Evolutionary conservation across 2,113 vertebrate species (phyloP).

Genomic region (Nerophis ophidion): DNA sequence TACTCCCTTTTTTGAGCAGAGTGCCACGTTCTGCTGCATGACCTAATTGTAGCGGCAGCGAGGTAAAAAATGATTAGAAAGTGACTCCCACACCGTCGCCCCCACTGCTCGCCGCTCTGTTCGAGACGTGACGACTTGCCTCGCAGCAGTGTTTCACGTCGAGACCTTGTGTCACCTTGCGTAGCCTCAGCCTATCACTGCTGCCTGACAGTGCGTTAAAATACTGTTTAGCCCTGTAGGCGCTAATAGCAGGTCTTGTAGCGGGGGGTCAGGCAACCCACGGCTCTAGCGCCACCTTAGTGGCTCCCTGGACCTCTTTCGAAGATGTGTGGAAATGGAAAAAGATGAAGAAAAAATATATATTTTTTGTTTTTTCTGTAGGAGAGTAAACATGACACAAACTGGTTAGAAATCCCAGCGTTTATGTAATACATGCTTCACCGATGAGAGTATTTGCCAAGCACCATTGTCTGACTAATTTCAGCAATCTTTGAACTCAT

Average conservation of each 20-base stretch:
- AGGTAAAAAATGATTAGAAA: conserved; percentile 3
- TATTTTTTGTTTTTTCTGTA: too few species aligned
- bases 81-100: conserved; percentile 8
- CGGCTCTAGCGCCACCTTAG: too few species aligned
- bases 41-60: conserved; percentile 28
- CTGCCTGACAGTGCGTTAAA: conserved; percentile 1
- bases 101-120: neutral
- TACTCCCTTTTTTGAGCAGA: neutral
- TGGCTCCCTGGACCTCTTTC: too few species aligned
- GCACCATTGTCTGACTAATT: too few species aligned
- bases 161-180: conserved; percentile 32
- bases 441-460: too few species aligned
- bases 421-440: too few species aligned
- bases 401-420: too few species aligned
- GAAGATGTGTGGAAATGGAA: too few species aligned
- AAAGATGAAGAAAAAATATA: too few species aligned
- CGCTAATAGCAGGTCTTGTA: neutral
- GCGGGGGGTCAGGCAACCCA: too few species aligned
- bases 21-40: conserved; percentile 4
- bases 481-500: too few species aligned
- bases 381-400: too few species aligned
- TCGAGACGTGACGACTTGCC: conserved; percentile 12
- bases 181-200: conserved; percentile 2
- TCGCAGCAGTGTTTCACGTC: conserved; percentile 17
- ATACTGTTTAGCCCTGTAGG: conserved; percentile 16